Evolutionary conservation across 2,113 vertebrate genomes (phyloP).

Genomic region (Apaloderma vittatum): DNA sequence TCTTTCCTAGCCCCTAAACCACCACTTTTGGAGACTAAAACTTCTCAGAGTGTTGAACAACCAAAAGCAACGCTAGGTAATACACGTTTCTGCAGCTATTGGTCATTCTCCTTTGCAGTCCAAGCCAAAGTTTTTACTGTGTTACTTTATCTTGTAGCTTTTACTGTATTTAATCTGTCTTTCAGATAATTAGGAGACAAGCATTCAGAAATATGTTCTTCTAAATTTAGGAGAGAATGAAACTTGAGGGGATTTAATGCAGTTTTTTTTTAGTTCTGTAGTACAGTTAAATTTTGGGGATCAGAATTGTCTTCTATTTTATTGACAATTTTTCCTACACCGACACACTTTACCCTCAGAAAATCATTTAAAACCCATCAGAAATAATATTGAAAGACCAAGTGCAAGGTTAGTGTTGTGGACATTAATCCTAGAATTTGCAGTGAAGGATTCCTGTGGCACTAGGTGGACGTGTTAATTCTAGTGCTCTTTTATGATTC

Average conservation of each 20-base stretch:
- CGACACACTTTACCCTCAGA: background rate
- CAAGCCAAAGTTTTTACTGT: background rate
- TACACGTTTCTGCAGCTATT: background rate
- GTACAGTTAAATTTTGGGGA: background rate
- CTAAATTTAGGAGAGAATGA: background rate
- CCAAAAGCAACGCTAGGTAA: conserved; percentile 62
- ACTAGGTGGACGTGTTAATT: background rate
- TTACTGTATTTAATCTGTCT: background rate
- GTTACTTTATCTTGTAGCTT: background rate
- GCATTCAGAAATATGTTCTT: background rate
- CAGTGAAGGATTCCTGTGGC: background rate
- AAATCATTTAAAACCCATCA: background rate
- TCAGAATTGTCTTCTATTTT: background rate
- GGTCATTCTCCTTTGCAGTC: background rate
- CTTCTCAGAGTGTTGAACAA: conserved; percentile 37
- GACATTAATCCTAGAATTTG: background rate
- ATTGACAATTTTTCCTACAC: background rate
- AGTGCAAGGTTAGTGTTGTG: background rate
- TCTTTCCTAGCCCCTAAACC: conserved; percentile 61
- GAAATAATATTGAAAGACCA: background rate
- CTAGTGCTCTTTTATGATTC: background rate
- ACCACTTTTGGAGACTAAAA: conserved; percentile 50
- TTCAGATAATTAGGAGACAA: background rate
- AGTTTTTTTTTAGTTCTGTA: background rate
- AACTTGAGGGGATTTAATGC: fast-evolving